A percentile compares a stretch with the other conserved stretches of the same genome.
These are phyloP conservation scores for Argentina silus DNA, from an alignment of 2,797 vertebrate species.

Conservation along the genomic window DNA sequence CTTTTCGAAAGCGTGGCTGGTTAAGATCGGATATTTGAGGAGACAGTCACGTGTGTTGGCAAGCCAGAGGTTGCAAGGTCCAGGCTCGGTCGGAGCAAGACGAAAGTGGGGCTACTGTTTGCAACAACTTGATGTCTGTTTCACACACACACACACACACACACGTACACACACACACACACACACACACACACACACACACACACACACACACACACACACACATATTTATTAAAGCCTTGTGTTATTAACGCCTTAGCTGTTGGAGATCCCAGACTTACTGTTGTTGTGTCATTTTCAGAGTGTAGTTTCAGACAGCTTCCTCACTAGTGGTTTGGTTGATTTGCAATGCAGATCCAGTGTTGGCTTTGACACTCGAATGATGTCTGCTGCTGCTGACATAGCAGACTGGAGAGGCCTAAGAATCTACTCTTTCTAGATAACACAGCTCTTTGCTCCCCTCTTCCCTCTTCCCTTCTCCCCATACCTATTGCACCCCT, in stretches of 20 bases:
- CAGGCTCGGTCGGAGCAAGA: too few species aligned
- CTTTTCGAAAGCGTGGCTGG: background rate
- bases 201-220: too few species aligned
- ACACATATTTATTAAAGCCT: background rate
- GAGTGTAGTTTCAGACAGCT: background rate
- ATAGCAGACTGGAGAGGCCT: background rate
- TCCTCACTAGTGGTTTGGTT: background rate
- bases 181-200: too few species aligned
- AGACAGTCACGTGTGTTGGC: too few species aligned
- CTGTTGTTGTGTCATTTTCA: background rate
- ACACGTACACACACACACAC: too few species aligned
- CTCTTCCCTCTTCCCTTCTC: background rate
- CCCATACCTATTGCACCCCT: background rate
- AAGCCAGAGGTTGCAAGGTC: too few species aligned
- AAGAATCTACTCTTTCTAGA: background rate
- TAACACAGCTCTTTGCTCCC: background rate
- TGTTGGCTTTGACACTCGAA: too few species aligned
- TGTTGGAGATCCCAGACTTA: background rate
- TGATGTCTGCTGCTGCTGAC: slow-evolving; percentile 32
- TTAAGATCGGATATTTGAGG: too few species aligned
- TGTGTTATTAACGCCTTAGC: background rate
- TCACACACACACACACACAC: too few species aligned
- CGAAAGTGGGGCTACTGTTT: too few species aligned
- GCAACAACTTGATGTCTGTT: too few species aligned
- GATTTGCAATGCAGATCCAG: slow-evolving; percentile 7